Evolutionary conservation across 2,113 vertebrate genomes (phyloP), one percentile per base, ranked within the genome.

Genomic region (Spea multiplicata): DNA sequence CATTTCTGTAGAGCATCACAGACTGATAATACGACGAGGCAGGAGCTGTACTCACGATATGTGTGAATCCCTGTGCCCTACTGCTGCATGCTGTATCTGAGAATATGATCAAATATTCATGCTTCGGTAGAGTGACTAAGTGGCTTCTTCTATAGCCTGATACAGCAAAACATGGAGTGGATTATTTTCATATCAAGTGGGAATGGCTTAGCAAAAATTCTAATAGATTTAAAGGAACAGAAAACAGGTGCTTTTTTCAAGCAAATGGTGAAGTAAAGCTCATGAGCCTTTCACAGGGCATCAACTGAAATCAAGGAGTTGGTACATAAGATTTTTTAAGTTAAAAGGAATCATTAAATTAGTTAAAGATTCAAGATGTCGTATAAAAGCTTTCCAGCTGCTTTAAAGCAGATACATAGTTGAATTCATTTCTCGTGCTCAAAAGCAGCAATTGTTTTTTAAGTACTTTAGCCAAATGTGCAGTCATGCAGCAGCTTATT

Each of bases 31-130:
- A 14, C 8, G 45, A 48, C 44, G 16, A 62, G n/a, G 8, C 8
- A 16, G 72, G 14, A 5, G 44, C 44, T 49, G 72, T 61, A 47
- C 45, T 73, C 55, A 73, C 53, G 16, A 9, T 30, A 64, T 46
- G 12, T 30, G 46, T 48, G 49, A 74, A 30, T 48, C 14, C 53
- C 8, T 17, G 53, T 4, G 45, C 44, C 12, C 8, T 44, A n/a
- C 45, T 64, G 72, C 57, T 16, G 12, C 8, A 44, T 30, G 46
- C 14, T 69, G 46, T 12, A 30, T 59, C 72, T 45, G 45, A 62
- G 59, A 64, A 49, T 14, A 62, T 17, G 44, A 74, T 74, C 17
- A 64, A 47, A 73, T 73, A 73, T 73, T 73, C 57, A 74, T 74
- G 72, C 8, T 74, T 49, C 5, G 3, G 16, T 45, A 64, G 45